Conservation (phyloP, 2,113 vertebrate species). For the Tauraco erythrolophus region DNA sequence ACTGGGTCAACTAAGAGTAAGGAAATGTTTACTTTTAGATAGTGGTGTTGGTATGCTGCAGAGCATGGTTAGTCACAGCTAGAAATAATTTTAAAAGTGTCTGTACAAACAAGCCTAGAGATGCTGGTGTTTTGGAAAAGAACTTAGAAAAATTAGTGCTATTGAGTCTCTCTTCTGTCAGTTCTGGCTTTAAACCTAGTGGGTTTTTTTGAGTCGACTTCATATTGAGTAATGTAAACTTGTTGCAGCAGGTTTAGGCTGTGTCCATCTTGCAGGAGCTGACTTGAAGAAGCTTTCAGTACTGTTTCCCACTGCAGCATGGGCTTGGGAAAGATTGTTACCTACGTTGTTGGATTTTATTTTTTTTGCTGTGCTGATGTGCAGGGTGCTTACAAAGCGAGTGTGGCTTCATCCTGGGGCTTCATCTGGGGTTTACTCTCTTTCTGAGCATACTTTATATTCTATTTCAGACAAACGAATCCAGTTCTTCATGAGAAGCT, state of each 20-base stretch:
- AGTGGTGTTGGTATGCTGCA: not conserved
- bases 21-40: not conserved
- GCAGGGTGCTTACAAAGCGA: not conserved
- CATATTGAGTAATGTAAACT: not conserved
- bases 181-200: not conserved
- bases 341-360: not conserved
- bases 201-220: not conserved
- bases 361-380: not conserved
- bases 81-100: not conserved
- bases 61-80: not conserved
- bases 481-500: constrained; percentile 83
- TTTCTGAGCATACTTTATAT: not conserved
- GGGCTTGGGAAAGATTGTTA: not conserved
- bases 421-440: not conserved
- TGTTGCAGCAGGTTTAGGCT: not conserved
- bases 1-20: not conserved
- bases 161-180: not conserved
- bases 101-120: not conserved
- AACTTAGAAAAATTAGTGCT: not conserved
- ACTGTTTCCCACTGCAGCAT: not conserved
- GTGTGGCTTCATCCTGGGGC: not conserved
- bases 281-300: not conserved
- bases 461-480: constrained; percentile 87
- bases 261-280: not conserved
- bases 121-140: not conserved